These are phyloP conservation scores for Platichthys stellatus DNA, from an alignment of 2,113 vertebrate genomes.

Conservation along the genomic window DNA sequence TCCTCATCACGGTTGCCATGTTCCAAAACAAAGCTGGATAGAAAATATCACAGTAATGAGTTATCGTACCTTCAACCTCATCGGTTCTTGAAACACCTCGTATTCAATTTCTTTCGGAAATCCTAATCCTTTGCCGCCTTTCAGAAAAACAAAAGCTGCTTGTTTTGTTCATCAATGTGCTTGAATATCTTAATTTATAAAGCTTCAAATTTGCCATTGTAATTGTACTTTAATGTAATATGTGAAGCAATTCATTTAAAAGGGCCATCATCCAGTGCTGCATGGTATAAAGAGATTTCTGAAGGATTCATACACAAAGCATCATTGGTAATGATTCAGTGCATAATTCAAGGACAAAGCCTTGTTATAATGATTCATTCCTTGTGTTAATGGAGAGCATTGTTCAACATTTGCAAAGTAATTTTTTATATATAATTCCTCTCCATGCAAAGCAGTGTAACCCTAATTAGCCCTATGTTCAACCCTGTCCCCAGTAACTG, in stretches of 20 bases:
- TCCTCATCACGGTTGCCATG: constrained; percentile 19
- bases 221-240: constrained; percentile 29
- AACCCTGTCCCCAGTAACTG: constrained; percentile 19
- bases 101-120: constrained; percentile 43
- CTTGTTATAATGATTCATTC: constrained; percentile 64
- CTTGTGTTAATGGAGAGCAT: constrained; percentile 58
- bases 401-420: constrained; percentile 51
- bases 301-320: constrained; percentile 29
- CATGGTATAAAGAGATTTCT: constrained; percentile 35
- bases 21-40: constrained; percentile 41
- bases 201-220: constrained; percentile 23
- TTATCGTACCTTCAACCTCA: constrained; percentile 39
- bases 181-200: constrained; percentile 36
- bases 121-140: constrained; percentile 32
- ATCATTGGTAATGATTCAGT: constrained; percentile 52
- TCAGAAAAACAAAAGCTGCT: constrained; percentile 33
- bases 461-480: constrained; percentile 61
- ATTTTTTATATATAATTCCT: constrained; percentile 48
- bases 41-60: constrained; percentile 41
- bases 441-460: constrained; percentile 31
- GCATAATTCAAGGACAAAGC: constrained; percentile 66
- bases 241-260: constrained; percentile 32
- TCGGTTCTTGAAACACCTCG: constrained; percentile 46
- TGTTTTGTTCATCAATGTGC: constrained; percentile 35
- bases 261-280: constrained; percentile 18